A percentile compares a stretch with the other conserved stretches of the same genome.
phyloP scores from a whole-genome alignment of 2,888 invertebrate genomes.

The Macrosoma leucophasiata region DNA sequence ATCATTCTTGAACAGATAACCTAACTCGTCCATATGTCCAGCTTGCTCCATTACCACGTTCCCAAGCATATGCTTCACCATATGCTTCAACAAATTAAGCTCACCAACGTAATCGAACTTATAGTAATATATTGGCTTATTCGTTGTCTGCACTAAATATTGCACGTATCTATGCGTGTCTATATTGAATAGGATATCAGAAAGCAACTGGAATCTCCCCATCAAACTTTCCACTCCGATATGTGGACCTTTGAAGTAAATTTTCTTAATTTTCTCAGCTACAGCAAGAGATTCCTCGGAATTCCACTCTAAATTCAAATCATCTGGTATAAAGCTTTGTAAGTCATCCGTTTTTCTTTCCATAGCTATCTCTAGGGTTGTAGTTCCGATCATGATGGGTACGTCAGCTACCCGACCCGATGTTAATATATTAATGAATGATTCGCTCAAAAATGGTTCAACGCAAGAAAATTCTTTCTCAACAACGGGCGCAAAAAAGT shows the following conservation, averaged over 20 bases:
- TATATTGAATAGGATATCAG: conserved; percentile 46
- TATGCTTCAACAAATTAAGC: conserved; percentile 41
- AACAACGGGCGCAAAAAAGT: conserved; percentile 40
- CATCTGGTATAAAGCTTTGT: conserved; percentile 47
- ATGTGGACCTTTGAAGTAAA: conserved; percentile 49
- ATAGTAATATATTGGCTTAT: conserved; percentile 55
- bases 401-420: conserved; percentile 54
- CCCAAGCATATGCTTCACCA: conserved; percentile 32
- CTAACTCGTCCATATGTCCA: conserved; percentile 55
- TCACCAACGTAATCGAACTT: conserved; percentile 62
- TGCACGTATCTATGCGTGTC: conserved; percentile 53
- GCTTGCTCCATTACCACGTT: conserved; percentile 38
- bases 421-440: conserved; percentile 48
- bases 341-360: conserved; percentile 43
- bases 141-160: conserved; percentile 47
- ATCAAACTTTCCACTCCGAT: conserved; percentile 39
- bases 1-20: conserved; percentile 56
- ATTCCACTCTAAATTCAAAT: conserved; percentile 45
- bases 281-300: conserved; percentile 43
- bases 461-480: conserved; percentile 61
- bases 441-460: conserved; percentile 49
- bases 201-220: conserved; percentile 47
- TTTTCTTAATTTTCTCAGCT: conserved; percentile 40
- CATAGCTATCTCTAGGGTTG: conserved; percentile 41
- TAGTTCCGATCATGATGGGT: conserved; percentile 57